A percentile compares a stretch with the other conserved stretches of the same genome.
Evolutionary conservation across 2,113 vertebrate species (phyloP).

Genomic region (Malaclemys terrapin): DNA sequence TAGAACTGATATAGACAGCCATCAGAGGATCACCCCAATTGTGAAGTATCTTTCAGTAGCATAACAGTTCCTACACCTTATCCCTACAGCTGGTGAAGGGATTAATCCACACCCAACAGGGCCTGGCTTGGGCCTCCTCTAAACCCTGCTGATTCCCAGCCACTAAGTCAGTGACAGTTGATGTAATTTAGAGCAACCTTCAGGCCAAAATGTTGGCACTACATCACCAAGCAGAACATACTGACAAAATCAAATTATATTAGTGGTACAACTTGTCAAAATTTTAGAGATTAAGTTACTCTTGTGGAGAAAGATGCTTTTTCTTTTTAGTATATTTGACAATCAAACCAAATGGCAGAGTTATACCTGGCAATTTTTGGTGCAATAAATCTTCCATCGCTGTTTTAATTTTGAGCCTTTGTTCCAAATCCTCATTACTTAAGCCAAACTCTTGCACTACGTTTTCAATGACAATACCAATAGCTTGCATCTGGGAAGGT

Average conservation of each 20-base stretch:
- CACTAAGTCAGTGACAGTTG: not conserved
- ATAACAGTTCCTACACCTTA: not conserved
- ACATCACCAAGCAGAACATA: not conserved
- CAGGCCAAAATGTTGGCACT: not conserved
- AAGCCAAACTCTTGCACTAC: conserved; percentile 87
- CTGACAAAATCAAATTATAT: not conserved
- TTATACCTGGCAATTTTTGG: conserved; percentile 88
- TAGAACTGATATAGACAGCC: not conserved
- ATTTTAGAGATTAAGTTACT: not conserved
- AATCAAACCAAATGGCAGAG: conserved; percentile 40
- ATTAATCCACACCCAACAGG: not conserved
- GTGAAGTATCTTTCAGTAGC: not conserved
- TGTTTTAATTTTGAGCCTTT: conserved; percentile 81
- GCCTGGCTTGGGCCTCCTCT: not conserved
- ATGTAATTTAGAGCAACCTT: not conserved
- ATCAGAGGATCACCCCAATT: not conserved
- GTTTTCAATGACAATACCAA: conserved; percentile 84
- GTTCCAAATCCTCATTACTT: conserved; percentile 83
- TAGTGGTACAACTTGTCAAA: not conserved
- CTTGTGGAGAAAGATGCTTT: not conserved
- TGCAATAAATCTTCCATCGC: conserved; percentile 86
- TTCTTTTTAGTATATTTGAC: not conserved
- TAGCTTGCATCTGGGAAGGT: conserved; percentile 83
- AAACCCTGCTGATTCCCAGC: not conserved
- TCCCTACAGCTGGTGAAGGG: not conserved